These are phyloP conservation scores for Danio albolineatus DNA, from an alignment of 2,797 vertebrate genomes.

Conservation along the genomic window DNA sequence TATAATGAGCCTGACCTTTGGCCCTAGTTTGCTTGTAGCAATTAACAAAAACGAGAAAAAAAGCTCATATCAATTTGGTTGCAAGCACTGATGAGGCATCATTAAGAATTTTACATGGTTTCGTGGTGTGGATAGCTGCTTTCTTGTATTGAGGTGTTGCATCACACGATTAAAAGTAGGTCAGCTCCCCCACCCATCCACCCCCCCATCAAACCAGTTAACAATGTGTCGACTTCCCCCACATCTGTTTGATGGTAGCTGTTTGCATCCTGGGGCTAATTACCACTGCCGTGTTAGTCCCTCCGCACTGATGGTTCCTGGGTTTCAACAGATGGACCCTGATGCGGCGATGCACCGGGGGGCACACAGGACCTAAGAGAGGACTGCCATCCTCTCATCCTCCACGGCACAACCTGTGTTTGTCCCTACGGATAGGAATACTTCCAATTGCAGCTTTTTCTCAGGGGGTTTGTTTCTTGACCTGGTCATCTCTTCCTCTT, in stretches of 20 bases:
- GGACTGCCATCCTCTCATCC: constrained; percentile 21
- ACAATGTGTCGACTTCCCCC: constrained; percentile 68
- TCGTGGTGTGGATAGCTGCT: constrained; percentile 14
- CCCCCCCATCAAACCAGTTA: constrained; percentile 55
- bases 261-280: constrained; percentile 82
- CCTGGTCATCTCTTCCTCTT: constrained; percentile 11
- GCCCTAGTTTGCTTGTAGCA: neutral
- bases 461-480: constrained; percentile 39
- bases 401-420: constrained; percentile 17
- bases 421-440: neutral
- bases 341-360: constrained; percentile 69
- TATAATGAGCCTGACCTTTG: neutral
- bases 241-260: constrained; percentile 81
- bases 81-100: neutral
- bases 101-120: neutral
- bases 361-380: constrained; percentile 62
- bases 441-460: constrained; percentile 13
- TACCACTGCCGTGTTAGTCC: constrained; percentile 79
- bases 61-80: neutral
- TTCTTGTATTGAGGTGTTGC: constrained; percentile 75
- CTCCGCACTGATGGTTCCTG: constrained; percentile 75
- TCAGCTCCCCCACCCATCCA: constrained; percentile 64
- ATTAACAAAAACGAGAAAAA: neutral
- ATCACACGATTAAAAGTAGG: constrained; percentile 79
- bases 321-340: constrained; percentile 80